Base-by-base conservation (phyloP, 1,140 invertebrate genomes). In the Drosophila tristis region DNA sequence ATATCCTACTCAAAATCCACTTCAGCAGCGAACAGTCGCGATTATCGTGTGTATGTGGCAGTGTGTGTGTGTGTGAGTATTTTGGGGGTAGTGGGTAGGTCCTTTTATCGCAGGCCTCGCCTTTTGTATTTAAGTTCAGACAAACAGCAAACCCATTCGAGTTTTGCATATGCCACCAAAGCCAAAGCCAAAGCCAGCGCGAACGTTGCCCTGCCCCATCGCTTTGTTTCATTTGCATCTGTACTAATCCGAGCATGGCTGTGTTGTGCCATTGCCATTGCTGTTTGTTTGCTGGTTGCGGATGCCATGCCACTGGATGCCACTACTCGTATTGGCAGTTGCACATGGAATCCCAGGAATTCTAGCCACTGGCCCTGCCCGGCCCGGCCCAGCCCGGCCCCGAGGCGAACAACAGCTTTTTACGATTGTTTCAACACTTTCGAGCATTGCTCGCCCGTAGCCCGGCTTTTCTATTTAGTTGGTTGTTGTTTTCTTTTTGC, bases 391-490 rank as follows among this genome's bases (percentile, higher is more conserved):
- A 0, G 16, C 16, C 16, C 16, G n/a, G 60, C 53, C 74, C 62
- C 55, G 42, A 45, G 77, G 68, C 75, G 31, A 64, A 76, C 82
- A 74, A 81, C 78, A 67, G 70, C 71, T 87, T 82, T 87, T 84
- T 87, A 89, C 84, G 84, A 89, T 82, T 87, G 84, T 87, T 87
- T 87, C 82, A 87, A 87, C 82, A 87, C 82, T 87, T 89, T 87
- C 65, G 75, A 79, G 81, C 81, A 85, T 78, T 85, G 82, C 74
- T 76, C 64, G 74, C 49, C 64, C 43, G 50, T 53, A 57, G 70
- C 60, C 51, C 43, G 61, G 53, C 43, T 55, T 77, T 76, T 73
- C 61, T 74, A 81, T 80, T 67, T 74, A 78, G 77, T 85, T 86
- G 55, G 13, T 35, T 61, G 62, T 73, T 80, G 50, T 62, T 80